A percentile compares a stretch with the other conserved stretches of the same genome.
These are phyloP conservation scores for Parasteatoda tepidariorum DNA, from an alignment of 1,140 invertebrate genomes.

Conservation along the genomic window DNA sequence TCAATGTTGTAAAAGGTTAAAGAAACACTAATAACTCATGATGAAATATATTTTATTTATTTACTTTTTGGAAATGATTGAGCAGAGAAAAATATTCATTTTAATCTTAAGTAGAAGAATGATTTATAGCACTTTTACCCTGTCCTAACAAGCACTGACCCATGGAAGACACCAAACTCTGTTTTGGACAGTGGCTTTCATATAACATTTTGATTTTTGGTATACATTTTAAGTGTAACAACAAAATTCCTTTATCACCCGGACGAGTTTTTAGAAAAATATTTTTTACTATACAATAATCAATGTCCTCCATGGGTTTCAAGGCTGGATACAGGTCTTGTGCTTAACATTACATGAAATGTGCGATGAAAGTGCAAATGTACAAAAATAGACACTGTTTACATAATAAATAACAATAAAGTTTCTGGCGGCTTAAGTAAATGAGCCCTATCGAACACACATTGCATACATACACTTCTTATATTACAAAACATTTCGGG, in stretches of 20 bases:
- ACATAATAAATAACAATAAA: slow-evolving; percentile 59
- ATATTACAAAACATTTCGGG: slow-evolving; percentile 50
- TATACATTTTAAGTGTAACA: not conserved
- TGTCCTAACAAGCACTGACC: slow-evolving; percentile 29
- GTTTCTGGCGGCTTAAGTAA: slow-evolving; percentile 42
- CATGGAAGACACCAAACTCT: not conserved
- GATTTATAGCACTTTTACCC: slow-evolving; percentile 5
- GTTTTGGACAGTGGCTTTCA: no score
- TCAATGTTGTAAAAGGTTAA: no score
- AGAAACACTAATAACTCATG: no score
- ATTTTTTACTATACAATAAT: no score
- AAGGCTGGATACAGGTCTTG: slow-evolving; percentile 21
- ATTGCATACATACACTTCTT: slow-evolving; percentile 19
- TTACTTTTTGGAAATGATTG: slow-evolving; percentile 49
- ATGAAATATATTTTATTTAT: slow-evolving; percentile 58
- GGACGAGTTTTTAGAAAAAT: no score
- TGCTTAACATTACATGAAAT: slow-evolving; percentile 21
- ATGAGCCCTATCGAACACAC: slow-evolving; percentile 47
- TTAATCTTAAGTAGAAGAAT: slow-evolving; percentile 57
- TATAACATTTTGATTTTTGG: no score
- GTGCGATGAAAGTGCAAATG: slow-evolving; percentile 40
- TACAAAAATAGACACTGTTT: slow-evolving; percentile 60
- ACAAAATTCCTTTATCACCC: no score
- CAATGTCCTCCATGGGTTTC: not conserved
- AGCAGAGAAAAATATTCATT: slow-evolving; percentile 58